Evolutionary conservation across 2,113 vertebrate genomes (phyloP).

Genomic region (Danionella cerebrum): DNA sequence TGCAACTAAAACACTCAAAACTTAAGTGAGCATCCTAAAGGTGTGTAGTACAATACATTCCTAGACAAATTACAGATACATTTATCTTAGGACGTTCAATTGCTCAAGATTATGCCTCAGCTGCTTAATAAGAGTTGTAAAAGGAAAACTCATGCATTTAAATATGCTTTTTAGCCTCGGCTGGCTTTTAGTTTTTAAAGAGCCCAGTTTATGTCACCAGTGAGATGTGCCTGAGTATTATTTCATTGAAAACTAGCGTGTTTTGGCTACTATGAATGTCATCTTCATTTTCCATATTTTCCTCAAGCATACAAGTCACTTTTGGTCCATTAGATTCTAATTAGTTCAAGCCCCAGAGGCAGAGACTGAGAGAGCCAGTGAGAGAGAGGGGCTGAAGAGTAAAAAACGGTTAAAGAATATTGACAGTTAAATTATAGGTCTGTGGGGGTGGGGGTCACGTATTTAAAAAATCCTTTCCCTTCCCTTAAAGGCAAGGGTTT

Average conservation of each 20-base stretch:
- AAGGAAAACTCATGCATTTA: conserved; percentile 72
- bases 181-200: conserved; percentile 44
- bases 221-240: conserved; percentile 50
- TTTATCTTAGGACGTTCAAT: conserved; percentile 59
- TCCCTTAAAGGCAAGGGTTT: no score
- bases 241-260: conserved; percentile 58
- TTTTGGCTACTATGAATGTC: conserved; percentile 66
- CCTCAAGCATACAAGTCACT: conserved; percentile 64
- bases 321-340: conserved; percentile 69
- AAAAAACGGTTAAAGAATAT: no score
- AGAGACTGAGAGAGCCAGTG: conserved; percentile 38
- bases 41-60: conserved; percentile 16
- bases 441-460: no score
- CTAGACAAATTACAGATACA: conserved; percentile 48
- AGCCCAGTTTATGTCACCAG: conserved; percentile 49
- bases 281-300: conserved; percentile 65
- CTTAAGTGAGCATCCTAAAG: not conserved
- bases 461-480: no score
- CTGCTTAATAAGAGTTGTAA: conserved; percentile 62
- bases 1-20: conserved; percentile 15
- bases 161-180: conserved; percentile 70
- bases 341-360: conserved; percentile 61
- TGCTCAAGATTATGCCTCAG: conserved; percentile 57
- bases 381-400: conserved; percentile 19
- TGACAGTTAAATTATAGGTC: no score